Base-by-base conservation (phyloP, 2,113 vertebrate genomes). In the Formicarius rufipectus region DNA sequence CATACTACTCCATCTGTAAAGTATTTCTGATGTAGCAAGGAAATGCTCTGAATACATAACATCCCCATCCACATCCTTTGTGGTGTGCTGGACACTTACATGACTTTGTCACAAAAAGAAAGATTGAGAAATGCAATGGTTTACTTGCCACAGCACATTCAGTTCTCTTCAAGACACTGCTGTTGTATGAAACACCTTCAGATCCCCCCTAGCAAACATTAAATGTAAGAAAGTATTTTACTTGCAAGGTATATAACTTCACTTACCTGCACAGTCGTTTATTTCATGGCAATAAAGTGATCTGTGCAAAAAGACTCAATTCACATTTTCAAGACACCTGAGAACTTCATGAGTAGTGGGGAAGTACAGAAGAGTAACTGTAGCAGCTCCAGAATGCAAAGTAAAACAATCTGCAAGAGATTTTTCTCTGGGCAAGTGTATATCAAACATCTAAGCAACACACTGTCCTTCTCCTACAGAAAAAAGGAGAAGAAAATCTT, bases 281-380 rank as follows among this genome's bases (percentile, higher is more conserved):
- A 55, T 45, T 42, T 49, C 40, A 59, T 3, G 66, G 44, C 31
- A 62, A 37, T 53, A 4, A 74, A 73, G 16, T 5, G 12, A 58
- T 63, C 33, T 49, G 33, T 71, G 47, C 27, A 87, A 67, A 74
- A 62, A 52, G 22, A 18, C 25, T n/a, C 11, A 50, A 2, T 10
- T 33, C 60, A 60, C 15, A 4, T 62, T 87, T 87, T 80, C 72
- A 67, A 53, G 52, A 89, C 14, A 17, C 2, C 7, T 0, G 6
- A 7, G 55, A 85, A 67, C 67, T 76, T 55, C 44, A 17, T 0
- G 0, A 23, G 7, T 50, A 16, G 39, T 11, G 37, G 19, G 31
- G 19, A 85, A 64, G 42, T 14, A 45, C 33, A 35, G 17, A 89
- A 62, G 40, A 0, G 0, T 44, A 66, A 77, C 37, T 25, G 13